Conservation (phyloP, 2,113 vertebrate species). For the Nycticryphes semicollaris region DNA sequence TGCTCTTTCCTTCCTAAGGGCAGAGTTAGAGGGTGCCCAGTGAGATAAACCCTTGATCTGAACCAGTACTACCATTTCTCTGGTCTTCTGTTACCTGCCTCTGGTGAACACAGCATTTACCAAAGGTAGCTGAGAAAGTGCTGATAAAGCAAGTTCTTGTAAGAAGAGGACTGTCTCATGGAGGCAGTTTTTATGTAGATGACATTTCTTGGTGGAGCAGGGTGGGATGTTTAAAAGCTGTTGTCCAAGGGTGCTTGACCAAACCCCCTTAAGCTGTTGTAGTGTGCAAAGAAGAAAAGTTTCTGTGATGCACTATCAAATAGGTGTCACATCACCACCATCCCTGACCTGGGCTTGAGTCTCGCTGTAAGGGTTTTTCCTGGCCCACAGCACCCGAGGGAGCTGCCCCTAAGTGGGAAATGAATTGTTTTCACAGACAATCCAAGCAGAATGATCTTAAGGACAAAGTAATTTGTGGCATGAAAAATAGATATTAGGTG, state of each 20-base stretch:
- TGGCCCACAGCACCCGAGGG: accelerated
- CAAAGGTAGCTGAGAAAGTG: background rate
- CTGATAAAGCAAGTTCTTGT: too few relatives aligned
- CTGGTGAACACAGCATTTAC: background rate
- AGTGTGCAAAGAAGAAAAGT: background rate
- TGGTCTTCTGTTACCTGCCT: background rate
- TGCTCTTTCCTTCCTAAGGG: background rate
- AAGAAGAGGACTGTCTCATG: background rate
- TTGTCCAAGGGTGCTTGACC: background rate
- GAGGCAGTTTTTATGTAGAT: background rate
- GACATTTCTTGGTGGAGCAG: background rate
- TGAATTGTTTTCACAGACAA: background rate
- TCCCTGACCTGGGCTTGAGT: background rate
- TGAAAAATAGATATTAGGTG: background rate
- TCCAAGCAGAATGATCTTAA: background rate
- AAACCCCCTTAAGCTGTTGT: background rate
- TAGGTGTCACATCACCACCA: background rate
- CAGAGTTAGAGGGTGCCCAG: background rate
- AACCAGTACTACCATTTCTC: background rate
- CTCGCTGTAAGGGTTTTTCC: background rate
- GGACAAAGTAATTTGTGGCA: background rate
- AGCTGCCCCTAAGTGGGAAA: background rate
- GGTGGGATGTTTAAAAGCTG: background rate
- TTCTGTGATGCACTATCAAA: background rate
- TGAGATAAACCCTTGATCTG: background rate